Conservation (phyloP, 2,113 vertebrate genomes). For the Lophura nycthemera region DNA sequence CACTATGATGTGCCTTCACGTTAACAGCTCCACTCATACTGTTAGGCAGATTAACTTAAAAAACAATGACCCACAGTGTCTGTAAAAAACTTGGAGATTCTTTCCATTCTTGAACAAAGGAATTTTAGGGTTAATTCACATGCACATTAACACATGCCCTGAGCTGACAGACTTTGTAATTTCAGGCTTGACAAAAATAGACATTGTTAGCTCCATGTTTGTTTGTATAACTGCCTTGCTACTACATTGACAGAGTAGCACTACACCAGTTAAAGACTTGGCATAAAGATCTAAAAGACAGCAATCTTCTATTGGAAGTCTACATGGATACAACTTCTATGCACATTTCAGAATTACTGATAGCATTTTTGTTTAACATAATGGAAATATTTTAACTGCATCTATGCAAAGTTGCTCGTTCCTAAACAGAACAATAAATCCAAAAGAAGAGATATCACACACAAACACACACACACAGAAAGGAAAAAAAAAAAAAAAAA, state of each 20-base stretch:
- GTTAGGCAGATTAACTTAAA: neutral
- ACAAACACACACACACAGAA: too few species aligned
- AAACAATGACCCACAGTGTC: constrained; percentile 26
- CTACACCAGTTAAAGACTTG: neutral
- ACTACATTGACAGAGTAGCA: neutral
- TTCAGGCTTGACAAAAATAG: neutral
- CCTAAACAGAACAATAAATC: neutral
- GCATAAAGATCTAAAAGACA: neutral
- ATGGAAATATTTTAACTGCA: neutral
- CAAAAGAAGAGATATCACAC: neutral
- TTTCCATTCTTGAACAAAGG: neutral
- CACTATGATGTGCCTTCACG: rapidly evolving
- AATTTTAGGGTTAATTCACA: neutral
- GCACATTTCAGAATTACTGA: neutral
- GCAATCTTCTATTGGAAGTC: neutral
- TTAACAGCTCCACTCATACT: rapidly evolving
- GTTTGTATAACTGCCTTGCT: neutral
- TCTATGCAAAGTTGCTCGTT: neutral
- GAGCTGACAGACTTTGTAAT: neutral
- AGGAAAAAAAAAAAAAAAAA: neutral
- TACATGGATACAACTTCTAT: neutral
- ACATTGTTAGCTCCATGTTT: neutral
- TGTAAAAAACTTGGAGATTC: constrained; percentile 49
- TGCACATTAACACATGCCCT: neutral
- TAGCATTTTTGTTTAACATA: neutral